Percentiles rank a stretch among this genome's conserved stretches.
Evolutionary conservation across 2,888 invertebrate species (phyloP).

Genomic region (Cactoblastis cactorum): DNA sequence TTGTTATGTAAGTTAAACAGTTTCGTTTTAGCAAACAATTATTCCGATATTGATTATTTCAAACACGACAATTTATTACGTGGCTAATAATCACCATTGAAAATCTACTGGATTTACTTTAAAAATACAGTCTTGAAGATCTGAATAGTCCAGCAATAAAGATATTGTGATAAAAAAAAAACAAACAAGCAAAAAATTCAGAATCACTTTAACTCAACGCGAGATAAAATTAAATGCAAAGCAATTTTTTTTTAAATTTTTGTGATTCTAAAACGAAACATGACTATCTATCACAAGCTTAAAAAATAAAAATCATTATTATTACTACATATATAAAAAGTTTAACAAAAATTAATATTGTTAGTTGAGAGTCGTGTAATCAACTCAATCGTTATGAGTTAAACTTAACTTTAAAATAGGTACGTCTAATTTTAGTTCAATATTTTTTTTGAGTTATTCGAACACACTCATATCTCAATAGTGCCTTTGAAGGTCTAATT

Average conservation of each 20-base stretch:
- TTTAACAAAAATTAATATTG: constrained; percentile 10
- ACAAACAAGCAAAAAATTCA: neutral
- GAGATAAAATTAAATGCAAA: constrained; percentile 18
- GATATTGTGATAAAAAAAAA: neutral
- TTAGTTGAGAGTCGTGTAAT: constrained; percentile 7
- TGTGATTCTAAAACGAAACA: constrained; percentile 16
- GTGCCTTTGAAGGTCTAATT: too few relatives aligned
- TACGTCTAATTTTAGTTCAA: constrained; percentile 25
- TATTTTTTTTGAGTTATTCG: constrained; percentile 4
- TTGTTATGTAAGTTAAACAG: constrained; percentile 5
- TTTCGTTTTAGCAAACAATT: neutral
- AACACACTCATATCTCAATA: neutral
- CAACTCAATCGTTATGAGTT: constrained; percentile 17
- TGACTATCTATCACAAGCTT: constrained; percentile 22
- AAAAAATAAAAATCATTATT: constrained; percentile 16
- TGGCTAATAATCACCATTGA: neutral
- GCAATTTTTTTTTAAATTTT: constrained; percentile 11
- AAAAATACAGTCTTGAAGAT: constrained; percentile 15
- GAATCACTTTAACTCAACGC: neutral
- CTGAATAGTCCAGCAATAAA: constrained; percentile 14
- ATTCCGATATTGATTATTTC: neutral
- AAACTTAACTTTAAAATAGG: constrained; percentile 42
- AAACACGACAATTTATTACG: constrained; percentile 8
- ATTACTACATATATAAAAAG: constrained; percentile 10
- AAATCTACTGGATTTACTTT: constrained; percentile 13